Evolutionary conservation across 2,888 invertebrate genomes (phyloP).

Genomic region (Sminthurinus aureus): DNA sequence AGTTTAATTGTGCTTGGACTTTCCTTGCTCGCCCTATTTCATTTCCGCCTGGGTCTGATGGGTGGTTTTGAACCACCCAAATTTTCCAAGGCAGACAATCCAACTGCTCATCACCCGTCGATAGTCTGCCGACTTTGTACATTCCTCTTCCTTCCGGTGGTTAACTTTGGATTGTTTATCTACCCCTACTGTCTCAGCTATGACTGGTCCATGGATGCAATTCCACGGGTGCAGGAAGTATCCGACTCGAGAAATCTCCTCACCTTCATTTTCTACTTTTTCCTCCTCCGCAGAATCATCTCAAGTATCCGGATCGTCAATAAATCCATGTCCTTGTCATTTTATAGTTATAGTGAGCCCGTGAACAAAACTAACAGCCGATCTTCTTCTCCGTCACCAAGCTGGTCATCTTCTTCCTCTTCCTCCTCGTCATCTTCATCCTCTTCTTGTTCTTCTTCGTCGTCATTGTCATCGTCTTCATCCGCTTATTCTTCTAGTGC

Average conservation of each 20-base stretch:
- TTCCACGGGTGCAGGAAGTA: constrained; percentile 81
- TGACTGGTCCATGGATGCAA: constrained; percentile 99
- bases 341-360: neutral
- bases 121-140: constrained; percentile 84
- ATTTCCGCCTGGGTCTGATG: constrained; percentile 79
- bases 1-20: constrained; percentile 54
- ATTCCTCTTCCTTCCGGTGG: constrained; percentile 89
- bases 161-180: constrained; percentile 86
- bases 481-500: constrained; percentile 53
- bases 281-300: constrained; percentile 59
- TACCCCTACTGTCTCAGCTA: constrained; percentile 90
- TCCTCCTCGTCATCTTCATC: constrained; percentile 46
- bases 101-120: constrained; percentile 86
- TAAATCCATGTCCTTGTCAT: constrained; percentile 7
- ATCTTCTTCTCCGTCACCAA: constrained; percentile 54
- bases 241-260: constrained; percentile 82
- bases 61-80: constrained; percentile 73
- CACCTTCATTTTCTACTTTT: constrained; percentile 77
- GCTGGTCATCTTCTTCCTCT: constrained; percentile 57
- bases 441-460: constrained; percentile 46
- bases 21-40: constrained; percentile 51
- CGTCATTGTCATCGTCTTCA: neutral
- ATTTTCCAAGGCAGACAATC: constrained; percentile 95
- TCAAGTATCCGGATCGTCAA: constrained; percentile 38
- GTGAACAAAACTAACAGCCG: constrained; percentile 48